Percentiles rank a stretch among this genome's conserved stretches.
phyloP scores from a whole-genome alignment of 2,888 invertebrate species.

The Odontocerum albicorne region DNA sequence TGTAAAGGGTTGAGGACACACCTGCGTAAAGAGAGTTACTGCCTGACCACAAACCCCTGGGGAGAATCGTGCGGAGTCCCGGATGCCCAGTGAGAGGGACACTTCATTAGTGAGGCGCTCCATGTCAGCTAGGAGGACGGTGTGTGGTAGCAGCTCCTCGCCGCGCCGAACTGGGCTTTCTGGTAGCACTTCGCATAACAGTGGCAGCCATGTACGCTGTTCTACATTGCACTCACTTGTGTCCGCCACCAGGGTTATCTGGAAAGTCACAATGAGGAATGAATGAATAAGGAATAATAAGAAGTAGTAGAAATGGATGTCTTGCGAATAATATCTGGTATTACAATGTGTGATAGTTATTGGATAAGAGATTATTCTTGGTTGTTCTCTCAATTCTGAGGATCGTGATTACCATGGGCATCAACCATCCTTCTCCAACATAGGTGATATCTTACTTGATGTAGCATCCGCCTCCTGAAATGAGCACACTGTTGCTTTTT shows the following conservation, averaged over 20 bases:
- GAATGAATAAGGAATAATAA: too few species aligned
- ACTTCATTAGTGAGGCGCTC: constrained; percentile 73
- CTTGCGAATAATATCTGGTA: too few species aligned
- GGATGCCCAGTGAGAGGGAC: constrained; percentile 57
- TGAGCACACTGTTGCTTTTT: too few species aligned
- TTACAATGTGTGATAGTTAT: too few species aligned
- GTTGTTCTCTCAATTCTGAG: too few species aligned
- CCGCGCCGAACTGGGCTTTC: constrained; percentile 73
- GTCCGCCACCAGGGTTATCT: constrained; percentile 76
- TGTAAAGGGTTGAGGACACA: constrained; percentile 40
- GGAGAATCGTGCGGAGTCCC: constrained; percentile 55
- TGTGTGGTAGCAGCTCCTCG: constrained; percentile 60
- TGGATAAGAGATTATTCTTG: too few species aligned
- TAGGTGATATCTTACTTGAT: too few species aligned
- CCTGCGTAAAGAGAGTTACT: constrained; percentile 67
- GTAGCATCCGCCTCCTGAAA: too few species aligned
- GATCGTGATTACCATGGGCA: too few species aligned
- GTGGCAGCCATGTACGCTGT: constrained; percentile 71
- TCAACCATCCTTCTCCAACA: too few species aligned
- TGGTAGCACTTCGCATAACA: constrained; percentile 72
- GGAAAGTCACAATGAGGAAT: constrained; percentile 40
- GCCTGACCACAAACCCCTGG: constrained; percentile 74
- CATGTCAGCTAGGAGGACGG: constrained; percentile 76
- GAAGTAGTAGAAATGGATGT: too few species aligned
- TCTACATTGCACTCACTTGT: constrained; percentile 61